Percentiles rank a stretch among this genome's conserved stretches.
phyloP scores from a whole-genome alignment of 2,113 vertebrate species.

The Paratilapia polleni region DNA sequence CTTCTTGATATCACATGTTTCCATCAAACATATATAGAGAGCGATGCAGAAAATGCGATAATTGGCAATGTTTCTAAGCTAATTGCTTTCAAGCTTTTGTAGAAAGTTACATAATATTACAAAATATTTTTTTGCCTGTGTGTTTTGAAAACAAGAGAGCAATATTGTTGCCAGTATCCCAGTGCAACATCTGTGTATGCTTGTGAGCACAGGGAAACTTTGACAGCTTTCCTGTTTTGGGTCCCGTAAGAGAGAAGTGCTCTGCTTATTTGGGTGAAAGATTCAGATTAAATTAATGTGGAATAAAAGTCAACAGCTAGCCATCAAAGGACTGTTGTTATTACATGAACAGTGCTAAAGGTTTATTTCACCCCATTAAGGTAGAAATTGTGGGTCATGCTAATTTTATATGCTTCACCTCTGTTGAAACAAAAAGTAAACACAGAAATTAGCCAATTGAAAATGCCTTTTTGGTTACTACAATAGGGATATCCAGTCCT shows the following conservation, averaged over 20 bases:
- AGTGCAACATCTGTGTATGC: background rate
- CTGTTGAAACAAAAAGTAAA: background rate
- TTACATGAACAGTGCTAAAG: background rate
- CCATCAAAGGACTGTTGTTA: background rate
- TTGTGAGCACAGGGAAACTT: background rate
- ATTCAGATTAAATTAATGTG: background rate
- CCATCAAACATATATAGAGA: background rate
- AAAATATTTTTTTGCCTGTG: background rate
- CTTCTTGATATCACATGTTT: background rate
- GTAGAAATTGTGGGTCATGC: background rate
- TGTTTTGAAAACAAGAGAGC: background rate
- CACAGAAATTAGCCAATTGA: background rate
- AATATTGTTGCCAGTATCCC: background rate
- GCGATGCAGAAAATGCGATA: no score
- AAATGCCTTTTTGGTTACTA: background rate
- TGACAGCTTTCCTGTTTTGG: background rate
- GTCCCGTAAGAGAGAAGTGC: background rate
- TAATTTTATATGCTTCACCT: background rate
- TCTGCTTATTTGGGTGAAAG: background rate
- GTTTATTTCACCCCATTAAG: background rate
- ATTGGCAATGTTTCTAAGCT: no score
- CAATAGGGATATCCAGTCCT: background rate
- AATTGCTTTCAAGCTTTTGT: background rate
- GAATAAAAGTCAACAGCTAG: background rate
- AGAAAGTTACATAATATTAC: background rate